Base-by-base conservation (phyloP, 2,797 vertebrate genomes). In the Rhinella marina region DNA sequence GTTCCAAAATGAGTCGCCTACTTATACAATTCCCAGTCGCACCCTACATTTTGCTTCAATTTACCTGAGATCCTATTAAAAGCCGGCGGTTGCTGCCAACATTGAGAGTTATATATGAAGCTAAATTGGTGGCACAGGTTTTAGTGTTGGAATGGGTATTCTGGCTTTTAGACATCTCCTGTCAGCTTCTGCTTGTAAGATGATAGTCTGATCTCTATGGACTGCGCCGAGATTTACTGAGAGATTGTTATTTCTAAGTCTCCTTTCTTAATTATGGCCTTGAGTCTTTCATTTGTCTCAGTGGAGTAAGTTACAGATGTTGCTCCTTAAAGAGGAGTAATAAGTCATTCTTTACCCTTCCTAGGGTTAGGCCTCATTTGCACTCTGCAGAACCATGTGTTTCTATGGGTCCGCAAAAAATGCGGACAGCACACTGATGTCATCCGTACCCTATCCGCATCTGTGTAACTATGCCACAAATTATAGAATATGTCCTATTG, bases 181-280 rank as follows among this genome's bases (percentile, higher is more conserved):
- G 10, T 62, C 29, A 62, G 59, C 79, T 62, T 81, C 64, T 62
- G 48, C 57, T 81, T 81, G 19, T 48, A 32, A 81, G 29, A 23
- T 81, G 19, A 81, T 21, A 61, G 32, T 48, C 48, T 41, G 23
- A 48, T 81, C 21, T 48, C 25, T 48, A 48, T 81, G 27, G 29
- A 64, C 59, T 76, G 14, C 9, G 10, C 41, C 0, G 9, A 75
- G 72, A 50, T 75, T 61, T 81, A 81, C 57, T 14, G 29, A 41
- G n/a, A 54, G 73, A 52, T 77, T n/a, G 73, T 52, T 41, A 48
- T 79, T 78, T 29, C 52, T 17, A 23, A 32, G 54, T 32, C 56
- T 61, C 56, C 54, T 76, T 76, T 21, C 56, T 80, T 80, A 80
- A 59, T 32, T 80, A 59, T 61, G 78, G 27, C 54, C 56, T 80